Evolutionary conservation across 2,888 invertebrate genomes (phyloP).

Genomic region (Drosophila pegasa): DNA sequence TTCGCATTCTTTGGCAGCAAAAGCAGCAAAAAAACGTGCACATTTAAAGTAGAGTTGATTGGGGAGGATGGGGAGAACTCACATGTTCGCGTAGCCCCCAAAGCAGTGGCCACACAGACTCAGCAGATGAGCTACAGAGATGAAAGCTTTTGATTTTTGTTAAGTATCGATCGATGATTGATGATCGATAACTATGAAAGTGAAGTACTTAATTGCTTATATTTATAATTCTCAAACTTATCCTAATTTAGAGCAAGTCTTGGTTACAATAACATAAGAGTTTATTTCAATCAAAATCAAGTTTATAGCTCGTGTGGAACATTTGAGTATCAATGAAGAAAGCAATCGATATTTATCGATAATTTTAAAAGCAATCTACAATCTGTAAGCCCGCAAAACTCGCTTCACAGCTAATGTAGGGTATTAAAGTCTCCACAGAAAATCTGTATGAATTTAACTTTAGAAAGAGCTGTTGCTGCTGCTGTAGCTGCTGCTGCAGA

Average conservation of each 20-base stretch:
- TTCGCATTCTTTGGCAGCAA: conserved; percentile 59
- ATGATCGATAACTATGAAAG: background rate
- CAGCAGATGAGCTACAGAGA: conserved; percentile 18
- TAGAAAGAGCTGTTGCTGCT: conserved; percentile 35
- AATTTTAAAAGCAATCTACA: background rate
- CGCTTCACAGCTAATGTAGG: background rate
- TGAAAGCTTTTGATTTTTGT: background rate
- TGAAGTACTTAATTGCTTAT: too few relatives aligned
- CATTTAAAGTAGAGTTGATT: conserved; percentile 71
- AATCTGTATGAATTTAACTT: conserved; percentile 62
- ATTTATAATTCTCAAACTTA: too few relatives aligned
- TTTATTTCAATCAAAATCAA: background rate
- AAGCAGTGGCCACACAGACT: conserved; percentile 14
- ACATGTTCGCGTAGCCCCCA: conserved; percentile 37
- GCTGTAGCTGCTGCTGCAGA: conserved; percentile 4
- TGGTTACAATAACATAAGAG: background rate
- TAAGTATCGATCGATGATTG: background rate
- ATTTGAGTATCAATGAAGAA: accelerated
- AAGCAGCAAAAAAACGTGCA: conserved; percentile 52
- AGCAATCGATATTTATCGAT: background rate
- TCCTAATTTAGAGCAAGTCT: too few relatives aligned
- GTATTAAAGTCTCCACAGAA: conserved; percentile 27
- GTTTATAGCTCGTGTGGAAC: background rate
- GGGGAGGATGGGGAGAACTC: conserved; percentile 55
- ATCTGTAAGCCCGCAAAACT: too few relatives aligned